Percentiles rank a stretch among this genome's conserved stretches.
These are phyloP conservation scores for Luehdorfia chinensis DNA, from an alignment of 1,140 invertebrate species.

Conservation along the genomic window DNA sequence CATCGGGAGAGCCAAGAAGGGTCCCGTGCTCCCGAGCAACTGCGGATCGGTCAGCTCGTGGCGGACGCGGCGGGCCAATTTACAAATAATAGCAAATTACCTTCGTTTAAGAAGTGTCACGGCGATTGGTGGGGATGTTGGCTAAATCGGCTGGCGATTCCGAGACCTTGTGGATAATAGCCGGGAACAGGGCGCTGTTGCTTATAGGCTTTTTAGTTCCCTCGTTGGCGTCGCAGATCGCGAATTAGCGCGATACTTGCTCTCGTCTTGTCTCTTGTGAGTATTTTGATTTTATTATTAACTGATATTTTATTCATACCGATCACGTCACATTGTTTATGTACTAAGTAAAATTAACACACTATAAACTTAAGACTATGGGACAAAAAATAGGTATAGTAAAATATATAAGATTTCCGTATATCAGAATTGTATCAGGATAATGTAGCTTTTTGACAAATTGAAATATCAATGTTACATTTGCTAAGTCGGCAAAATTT, in stretches of 20 bases:
- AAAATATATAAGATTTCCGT: no score
- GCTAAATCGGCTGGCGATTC: slow-evolving; percentile 70
- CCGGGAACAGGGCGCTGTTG: slow-evolving; percentile 51
- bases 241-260: slow-evolving; percentile 45
- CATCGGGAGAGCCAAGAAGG: slow-evolving; percentile 47
- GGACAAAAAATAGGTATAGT: no score
- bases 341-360: no score
- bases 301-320: no score
- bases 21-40: slow-evolving; percentile 64
- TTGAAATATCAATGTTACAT: no score
- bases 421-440: no score
- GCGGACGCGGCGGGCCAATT: slow-evolving; percentile 70
- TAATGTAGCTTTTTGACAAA: no score
- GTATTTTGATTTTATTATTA: slow-evolving; percentile 32
- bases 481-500: no score
- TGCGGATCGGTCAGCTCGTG: slow-evolving; percentile 43
- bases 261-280: slow-evolving; percentile 22
- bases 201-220: slow-evolving; percentile 52
- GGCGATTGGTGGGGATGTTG: slow-evolving; percentile 72
- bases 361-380: no score
- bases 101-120: slow-evolving; percentile 75
- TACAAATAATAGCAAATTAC: slow-evolving; percentile 77
- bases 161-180: slow-evolving; percentile 70
- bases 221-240: slow-evolving; percentile 37
- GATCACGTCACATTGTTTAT: no score